A percentile compares a stretch with the other conserved stretches of the same genome.
phyloP scores from a whole-genome alignment of 2,888 invertebrate genomes.

The Tipula lateralis region DNA sequence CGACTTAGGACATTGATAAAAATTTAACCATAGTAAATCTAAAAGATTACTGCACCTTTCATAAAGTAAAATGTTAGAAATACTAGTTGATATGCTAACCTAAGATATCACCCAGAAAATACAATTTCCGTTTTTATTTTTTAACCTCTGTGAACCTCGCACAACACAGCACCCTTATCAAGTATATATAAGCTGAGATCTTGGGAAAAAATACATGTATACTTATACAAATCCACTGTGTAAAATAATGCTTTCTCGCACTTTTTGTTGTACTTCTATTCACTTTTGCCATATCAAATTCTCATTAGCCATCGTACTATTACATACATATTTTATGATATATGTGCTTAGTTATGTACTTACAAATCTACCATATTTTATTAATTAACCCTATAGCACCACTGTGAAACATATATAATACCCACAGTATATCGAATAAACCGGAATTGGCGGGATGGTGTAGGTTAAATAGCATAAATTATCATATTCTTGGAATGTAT shows the following conservation, averaged over 20 bases:
- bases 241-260: not conserved
- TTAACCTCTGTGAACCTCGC: not conserved
- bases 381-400: not conserved
- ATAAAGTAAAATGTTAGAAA: not conserved
- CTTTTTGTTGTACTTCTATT: not conserved
- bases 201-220: not conserved
- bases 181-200: not conserved
- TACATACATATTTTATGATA: not conserved
- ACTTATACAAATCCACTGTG: too few relatives aligned
- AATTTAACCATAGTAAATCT: not conserved
- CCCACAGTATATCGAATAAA: not conserved
- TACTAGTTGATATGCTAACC: not conserved
- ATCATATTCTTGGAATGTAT: not conserved
- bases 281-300: not conserved
- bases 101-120: not conserved
- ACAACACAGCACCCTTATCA: not conserved
- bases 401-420: not conserved
- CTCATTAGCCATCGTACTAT: not conserved
- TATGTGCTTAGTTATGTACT: not conserved
- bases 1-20: too few relatives aligned
- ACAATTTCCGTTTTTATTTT: not conserved
- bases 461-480: not conserved
- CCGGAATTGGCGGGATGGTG: not conserved
- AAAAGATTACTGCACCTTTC: not conserved
- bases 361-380: slow-evolving; percentile 3